Conservation (phyloP, 2,888 invertebrate species). For the Troides oblongomaculatus region DNA sequence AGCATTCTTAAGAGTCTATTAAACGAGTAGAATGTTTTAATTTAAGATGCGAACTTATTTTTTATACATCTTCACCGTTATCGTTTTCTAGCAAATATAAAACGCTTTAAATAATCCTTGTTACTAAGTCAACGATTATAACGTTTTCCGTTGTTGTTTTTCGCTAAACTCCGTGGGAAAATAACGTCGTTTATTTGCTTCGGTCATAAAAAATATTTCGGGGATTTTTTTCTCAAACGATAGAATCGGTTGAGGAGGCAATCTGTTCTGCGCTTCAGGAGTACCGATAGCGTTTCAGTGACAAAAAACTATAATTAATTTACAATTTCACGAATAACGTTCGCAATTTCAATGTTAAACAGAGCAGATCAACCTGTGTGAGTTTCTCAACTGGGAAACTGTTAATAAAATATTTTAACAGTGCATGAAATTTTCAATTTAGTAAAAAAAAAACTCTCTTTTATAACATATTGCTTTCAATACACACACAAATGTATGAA, state of each 20-base stretch:
- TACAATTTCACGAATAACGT: slow-evolving; percentile 48
- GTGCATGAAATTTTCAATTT: background rate
- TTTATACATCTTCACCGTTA: background rate
- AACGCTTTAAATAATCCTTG: slow-evolving; percentile 34
- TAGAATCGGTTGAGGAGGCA: slow-evolving; percentile 54
- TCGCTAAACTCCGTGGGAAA: slow-evolving; percentile 61
- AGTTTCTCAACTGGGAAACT: slow-evolving; percentile 36
- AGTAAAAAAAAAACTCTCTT: background rate
- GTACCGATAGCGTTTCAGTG: slow-evolving; percentile 39
- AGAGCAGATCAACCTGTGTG: slow-evolving; percentile 50
- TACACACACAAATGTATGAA: no score
- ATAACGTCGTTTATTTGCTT: slow-evolving; percentile 47
- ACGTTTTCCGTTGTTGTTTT: slow-evolving; percentile 35
- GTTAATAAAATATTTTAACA: slow-evolving; percentile 29
- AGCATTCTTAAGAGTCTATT: no score
- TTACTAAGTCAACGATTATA: slow-evolving; percentile 36
- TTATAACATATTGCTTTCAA: no score
- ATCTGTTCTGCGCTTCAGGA: slow-evolving; percentile 62
- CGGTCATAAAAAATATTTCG: slow-evolving; percentile 45
- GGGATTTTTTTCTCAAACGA: slow-evolving; percentile 52
- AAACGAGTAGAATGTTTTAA: no score
- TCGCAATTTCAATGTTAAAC: slow-evolving; percentile 45
- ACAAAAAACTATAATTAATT: slow-evolving; percentile 46
- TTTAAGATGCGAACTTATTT: background rate
- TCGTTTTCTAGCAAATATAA: slow-evolving; percentile 5